Evolutionary conservation across 2,113 vertebrate genomes (phyloP).

Genomic region (Nyctereutes procyonoides): DNA sequence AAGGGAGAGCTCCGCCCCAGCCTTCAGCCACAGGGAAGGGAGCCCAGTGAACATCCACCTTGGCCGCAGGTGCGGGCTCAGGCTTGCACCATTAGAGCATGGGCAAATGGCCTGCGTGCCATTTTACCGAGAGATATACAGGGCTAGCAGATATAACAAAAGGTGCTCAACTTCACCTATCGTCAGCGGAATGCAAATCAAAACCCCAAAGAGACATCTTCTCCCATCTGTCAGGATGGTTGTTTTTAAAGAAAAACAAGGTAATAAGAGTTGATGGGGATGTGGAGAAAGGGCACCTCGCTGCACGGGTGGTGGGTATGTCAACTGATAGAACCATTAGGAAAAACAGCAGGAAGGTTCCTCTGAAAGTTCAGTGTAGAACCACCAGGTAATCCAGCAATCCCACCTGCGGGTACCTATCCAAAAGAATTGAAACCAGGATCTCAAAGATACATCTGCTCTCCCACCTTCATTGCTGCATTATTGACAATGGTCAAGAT

Average conservation of each 20-base stretch:
- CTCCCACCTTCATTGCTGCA: neutral
- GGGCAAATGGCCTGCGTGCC: neutral
- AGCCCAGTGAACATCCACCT: accelerated
- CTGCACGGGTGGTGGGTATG: neutral
- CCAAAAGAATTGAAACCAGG: neutral
- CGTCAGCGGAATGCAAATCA: neutral
- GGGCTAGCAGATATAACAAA: neutral
- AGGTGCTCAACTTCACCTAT: neutral
- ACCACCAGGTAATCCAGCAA: neutral
- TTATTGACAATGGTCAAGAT: neutral
- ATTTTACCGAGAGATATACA: neutral
- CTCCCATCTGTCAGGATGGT: no score
- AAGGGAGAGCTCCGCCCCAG: neutral
- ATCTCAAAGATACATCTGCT: neutral
- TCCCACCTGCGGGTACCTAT: neutral
- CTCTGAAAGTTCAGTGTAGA: neutral
- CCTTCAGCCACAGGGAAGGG: accelerated
- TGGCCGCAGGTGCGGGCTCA: neutral
- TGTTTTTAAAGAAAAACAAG: neutral
- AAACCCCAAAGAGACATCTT: no score
- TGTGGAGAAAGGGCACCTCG: neutral
- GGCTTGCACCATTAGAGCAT: no score
- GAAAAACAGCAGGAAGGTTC: no score
- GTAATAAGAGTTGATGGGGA: neutral
- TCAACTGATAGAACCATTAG: neutral